Conservation (phyloP, 2,113 vertebrate genomes). For the Piliocolobus tephrosceles region DNA sequence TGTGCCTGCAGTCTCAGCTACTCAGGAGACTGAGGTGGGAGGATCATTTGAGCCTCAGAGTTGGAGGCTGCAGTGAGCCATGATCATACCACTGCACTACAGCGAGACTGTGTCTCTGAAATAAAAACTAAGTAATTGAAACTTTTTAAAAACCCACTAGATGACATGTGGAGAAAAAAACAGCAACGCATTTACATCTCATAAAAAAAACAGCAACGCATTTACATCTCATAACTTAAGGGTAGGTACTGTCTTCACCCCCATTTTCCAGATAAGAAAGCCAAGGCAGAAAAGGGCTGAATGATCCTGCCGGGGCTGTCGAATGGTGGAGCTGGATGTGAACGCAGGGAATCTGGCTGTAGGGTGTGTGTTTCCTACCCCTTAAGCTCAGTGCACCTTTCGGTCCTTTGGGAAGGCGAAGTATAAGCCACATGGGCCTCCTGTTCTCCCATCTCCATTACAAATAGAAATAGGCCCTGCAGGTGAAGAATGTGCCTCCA, state of each 20-base stretch:
- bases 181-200: background rate
- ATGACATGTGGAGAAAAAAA: too few relatives aligned
- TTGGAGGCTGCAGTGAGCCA: too few relatives aligned
- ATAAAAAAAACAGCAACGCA: background rate
- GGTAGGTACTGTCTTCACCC: background rate
- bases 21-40: too few relatives aligned
- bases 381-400: too few relatives aligned
- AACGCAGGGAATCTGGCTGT: background rate
- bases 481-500: background rate
- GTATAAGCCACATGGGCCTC: background rate
- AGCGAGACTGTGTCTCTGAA: too few relatives aligned
- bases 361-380: too few relatives aligned
- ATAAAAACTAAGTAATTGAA: too few relatives aligned
- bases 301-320: background rate
- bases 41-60: too few relatives aligned
- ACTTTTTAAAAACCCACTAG: too few relatives aligned
- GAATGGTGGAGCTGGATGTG: background rate
- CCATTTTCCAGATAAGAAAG: background rate
- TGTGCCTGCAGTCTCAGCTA: too few relatives aligned
- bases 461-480: background rate
- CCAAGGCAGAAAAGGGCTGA: background rate
- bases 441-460: too few relatives aligned
- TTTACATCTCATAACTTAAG: background rate
- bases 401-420: background rate
- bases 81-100: too few relatives aligned